Percentiles rank a stretch among this genome's conserved stretches.
These are phyloP conservation scores for Drosophila limbata DNA, from an alignment of 2,888 invertebrate genomes.

Conservation along the genomic window DNA sequence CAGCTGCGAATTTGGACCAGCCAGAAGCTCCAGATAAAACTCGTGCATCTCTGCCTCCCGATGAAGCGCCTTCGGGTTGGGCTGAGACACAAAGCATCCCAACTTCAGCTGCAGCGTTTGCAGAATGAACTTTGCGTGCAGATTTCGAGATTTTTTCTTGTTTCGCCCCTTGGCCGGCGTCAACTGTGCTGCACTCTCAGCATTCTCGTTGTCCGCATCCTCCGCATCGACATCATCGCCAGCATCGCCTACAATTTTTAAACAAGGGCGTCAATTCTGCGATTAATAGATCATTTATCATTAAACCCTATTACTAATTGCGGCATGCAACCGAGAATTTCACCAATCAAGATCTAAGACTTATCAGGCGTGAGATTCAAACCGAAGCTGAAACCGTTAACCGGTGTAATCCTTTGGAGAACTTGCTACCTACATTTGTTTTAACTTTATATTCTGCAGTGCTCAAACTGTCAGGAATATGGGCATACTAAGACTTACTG, in stretches of 20 bases:
- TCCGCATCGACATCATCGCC: slow-evolving; percentile 38
- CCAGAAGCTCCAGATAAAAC: slow-evolving; percentile 92
- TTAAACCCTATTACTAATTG: background rate
- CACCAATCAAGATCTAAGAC: too few relatives aligned
- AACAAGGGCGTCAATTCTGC: background rate
- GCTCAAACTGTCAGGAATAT: too few relatives aligned
- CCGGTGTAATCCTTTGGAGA: too few relatives aligned
- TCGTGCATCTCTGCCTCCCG: slow-evolving; percentile 91
- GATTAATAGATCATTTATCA: too few relatives aligned
- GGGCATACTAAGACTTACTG: too few relatives aligned
- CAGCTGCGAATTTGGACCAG: slow-evolving; percentile 91
- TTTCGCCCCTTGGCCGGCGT: slow-evolving; percentile 14
- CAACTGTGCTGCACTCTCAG: slow-evolving; percentile 44
- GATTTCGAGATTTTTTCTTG: slow-evolving; percentile 43
- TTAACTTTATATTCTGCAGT: too few relatives aligned
- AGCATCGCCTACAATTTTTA: slow-evolving; percentile 2
- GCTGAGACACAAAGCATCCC: slow-evolving; percentile 91
- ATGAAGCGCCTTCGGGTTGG: slow-evolving; percentile 92
- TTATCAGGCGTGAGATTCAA: too few relatives aligned
- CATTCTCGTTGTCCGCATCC: slow-evolving; percentile 73
- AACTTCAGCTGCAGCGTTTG: slow-evolving; percentile 88
- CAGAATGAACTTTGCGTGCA: slow-evolving; percentile 77
- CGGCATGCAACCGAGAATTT: too few relatives aligned
- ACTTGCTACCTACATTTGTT: too few relatives aligned
- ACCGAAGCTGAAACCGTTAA: too few relatives aligned